phyloP scores from a whole-genome alignment of 2,113 vertebrate genomes.

The Otolemur garnettii region DNA sequence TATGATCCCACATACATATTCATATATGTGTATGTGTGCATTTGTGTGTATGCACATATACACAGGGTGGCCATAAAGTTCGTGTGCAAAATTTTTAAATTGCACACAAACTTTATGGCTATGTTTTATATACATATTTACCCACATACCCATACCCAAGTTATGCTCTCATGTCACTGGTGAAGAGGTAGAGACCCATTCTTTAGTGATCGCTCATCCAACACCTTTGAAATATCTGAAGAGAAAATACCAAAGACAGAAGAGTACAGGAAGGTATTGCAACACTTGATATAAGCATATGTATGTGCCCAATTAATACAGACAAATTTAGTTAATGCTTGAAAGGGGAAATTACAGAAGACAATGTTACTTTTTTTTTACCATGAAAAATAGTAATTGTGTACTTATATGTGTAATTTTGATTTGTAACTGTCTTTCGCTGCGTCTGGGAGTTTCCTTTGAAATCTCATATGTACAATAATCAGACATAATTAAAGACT shows the following conservation, averaged over 20 bases:
- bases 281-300: background rate
- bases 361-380: background rate
- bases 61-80: too few relatives aligned
- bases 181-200: background rate
- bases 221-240: background rate
- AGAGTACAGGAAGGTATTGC: background rate
- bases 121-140: too few relatives aligned
- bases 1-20: too few relatives aligned
- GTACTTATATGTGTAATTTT: background rate
- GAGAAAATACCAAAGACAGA: slow-evolving; percentile 9
- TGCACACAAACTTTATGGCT: too few relatives aligned
- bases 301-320: background rate
- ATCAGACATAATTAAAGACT: background rate
- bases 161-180: background rate
- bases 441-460: background rate
- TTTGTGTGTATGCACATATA: too few relatives aligned
- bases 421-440: slow-evolving; percentile 3
- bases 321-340: background rate
- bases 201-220: background rate
- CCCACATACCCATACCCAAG: background rate
- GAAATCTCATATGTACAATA: slow-evolving; percentile 38
- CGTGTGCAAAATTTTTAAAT: too few relatives aligned
- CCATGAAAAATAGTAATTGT: background rate
- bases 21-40: too few relatives aligned
- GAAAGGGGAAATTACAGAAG: background rate